Percentiles rank a stretch among this genome's conserved stretches.
Conservation (phyloP, 2,113 vertebrate species). For the Fulmarus glacialis region DNA sequence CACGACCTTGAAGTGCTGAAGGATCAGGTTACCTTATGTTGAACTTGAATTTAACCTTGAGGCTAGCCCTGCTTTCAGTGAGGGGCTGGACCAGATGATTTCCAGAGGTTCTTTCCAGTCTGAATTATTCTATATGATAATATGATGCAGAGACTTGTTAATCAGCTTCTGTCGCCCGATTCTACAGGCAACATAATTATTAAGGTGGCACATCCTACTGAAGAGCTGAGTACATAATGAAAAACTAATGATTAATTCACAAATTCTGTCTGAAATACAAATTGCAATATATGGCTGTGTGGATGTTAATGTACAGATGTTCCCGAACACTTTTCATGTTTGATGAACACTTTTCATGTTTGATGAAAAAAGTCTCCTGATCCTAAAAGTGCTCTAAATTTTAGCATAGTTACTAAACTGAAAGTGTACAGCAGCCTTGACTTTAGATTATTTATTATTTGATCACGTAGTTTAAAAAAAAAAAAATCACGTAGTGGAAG, state of each 20-base stretch:
- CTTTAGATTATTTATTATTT: not conserved
- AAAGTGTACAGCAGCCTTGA: not conserved
- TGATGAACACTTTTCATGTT: not conserved
- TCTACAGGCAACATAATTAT: not conserved
- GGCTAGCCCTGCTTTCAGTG: not conserved
- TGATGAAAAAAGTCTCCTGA: not conserved
- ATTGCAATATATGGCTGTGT: not conserved
- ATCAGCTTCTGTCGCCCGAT: not conserved
- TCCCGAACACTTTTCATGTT: not conserved
- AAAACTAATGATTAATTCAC: conserved; percentile 10
- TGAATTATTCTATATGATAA: not conserved
- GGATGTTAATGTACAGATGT: not conserved
- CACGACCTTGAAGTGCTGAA: not conserved
- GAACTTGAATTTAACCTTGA: not conserved
- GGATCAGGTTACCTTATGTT: not conserved
- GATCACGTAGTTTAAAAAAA: not conserved
- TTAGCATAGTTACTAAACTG: not conserved
- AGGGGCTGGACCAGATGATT: not conserved
- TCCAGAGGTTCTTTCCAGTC: not conserved
- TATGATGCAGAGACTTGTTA: not conserved
- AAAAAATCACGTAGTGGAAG: not conserved
- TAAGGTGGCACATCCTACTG: not conserved
- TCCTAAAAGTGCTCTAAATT: not conserved
- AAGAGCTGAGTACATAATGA: not conserved
- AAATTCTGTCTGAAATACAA: not conserved